Evolutionary conservation across 2,797 vertebrate species (phyloP), one percentile per base, ranked within the genome.

Genomic region (Cyprinodon diabolis): DNA sequence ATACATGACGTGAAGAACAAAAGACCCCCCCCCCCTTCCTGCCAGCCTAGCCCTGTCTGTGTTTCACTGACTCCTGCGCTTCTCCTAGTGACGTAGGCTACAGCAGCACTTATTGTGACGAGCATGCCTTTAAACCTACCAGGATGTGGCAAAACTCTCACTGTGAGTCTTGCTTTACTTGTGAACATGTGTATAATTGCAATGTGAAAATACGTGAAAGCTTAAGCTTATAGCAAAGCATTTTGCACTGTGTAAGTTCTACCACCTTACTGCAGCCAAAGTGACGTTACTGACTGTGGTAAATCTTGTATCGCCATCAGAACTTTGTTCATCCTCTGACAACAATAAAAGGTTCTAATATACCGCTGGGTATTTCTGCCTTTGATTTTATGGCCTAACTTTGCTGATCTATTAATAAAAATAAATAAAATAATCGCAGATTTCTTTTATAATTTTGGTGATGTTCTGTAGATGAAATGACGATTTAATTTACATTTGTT

Each of bases 201-300:
- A 84, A 68, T 84, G 84, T 90, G 80, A 81, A 45, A 72, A 75
- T 52, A 86, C 74, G 78, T 86, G 73, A 71, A 79, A 71, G 77
- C 72, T 72, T 90, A 70, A 58, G 86, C 90, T 89, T 72, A 79
- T 83, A 89, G 88, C 69, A 1, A 83, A 65, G 81, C 84, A 73
- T 89, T 90, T 92, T 92, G 87, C 91, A 93, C 91, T 88, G 86
- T 92, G 81, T 92, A 83, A 79, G 77, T 85, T 88, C 54, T 67
- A 83, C 87, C 88, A 91, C 76, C 83, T 81, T 69, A 86, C 79
- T 74, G 87, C 92, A 87, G 88, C 89, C 84, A 86, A 90, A 84
- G 90, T 91, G 86, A 91, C 69, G 76, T 93, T 67, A 79, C 72
- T 74, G 86, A 78, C 81, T 91, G 86, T 90, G 83, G 77, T 90